Evolutionary conservation across 1,140 invertebrate genomes (phyloP), one percentile per base, ranked within the genome.

Genomic region (Pogonognathellus flavescens): DNA sequence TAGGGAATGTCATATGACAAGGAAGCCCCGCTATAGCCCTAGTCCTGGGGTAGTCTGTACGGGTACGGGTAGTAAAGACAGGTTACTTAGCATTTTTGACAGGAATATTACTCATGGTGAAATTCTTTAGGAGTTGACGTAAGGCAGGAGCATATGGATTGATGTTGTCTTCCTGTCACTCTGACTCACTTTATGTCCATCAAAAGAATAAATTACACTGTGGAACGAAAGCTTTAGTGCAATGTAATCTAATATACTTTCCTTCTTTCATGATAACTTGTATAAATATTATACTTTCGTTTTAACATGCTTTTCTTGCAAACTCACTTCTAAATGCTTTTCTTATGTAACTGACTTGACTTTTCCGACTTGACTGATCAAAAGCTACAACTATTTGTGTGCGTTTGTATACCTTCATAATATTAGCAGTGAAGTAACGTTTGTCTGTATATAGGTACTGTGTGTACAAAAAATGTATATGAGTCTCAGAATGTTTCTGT

Each of bases 121-220:
- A 82, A 82, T 55, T 81, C 50, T 50, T 50, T 55, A 57, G 20
- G 50, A 81, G 80, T 81, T 81, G 80, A 57, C 80, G 80, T 53
- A 81, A 53, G 80, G 80, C 20, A 55, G 80, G 80, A 82, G 57
- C 81, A 82, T 62, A 82, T 82, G 81, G 81, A 82, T 82, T 82
- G 81, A 82, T 62, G 53, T 82, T 82, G 53, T 82, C 81, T 82
- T 62, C 81, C 81, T 82, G 81, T 82, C 81, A 82, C 81, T 82
- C 57, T 49, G 57, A 59, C 81, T 82, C 59, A 82, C 81, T 82
- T 82, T 82, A 50, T 60, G 81, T 82, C 57, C 81, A 82, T 82
- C 81, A 82, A 82, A 82, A 82, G 81, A 82, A 82, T 82, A 82
- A 82, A 82, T 82, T 82, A 11, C 31, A 41, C n/a, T 62, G 81